phyloP scores from a whole-genome alignment of 1,140 invertebrate genomes.

The Drosophila sechellia region DNA sequence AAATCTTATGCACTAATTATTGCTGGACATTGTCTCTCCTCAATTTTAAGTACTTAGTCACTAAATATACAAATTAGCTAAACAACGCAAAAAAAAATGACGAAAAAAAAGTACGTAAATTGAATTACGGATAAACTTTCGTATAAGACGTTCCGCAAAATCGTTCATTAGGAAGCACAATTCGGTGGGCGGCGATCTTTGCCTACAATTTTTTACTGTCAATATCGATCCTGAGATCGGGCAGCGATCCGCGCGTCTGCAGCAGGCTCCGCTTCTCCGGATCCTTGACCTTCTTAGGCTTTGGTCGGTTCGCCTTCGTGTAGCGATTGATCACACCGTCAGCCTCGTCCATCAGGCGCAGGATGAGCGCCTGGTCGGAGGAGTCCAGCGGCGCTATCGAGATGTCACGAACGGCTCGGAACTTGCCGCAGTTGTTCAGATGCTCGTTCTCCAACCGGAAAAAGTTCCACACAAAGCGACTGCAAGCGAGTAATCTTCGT shows the following conservation, averaged over 20 bases:
- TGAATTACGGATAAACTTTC: conserved; percentile 3
- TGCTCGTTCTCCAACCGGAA: conserved; percentile 99
- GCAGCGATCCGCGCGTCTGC: conserved; percentile 84
- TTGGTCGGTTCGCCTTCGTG: conserved; percentile 85
- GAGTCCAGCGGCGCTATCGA: conserved; percentile 98
- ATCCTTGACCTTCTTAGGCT: conserved; percentile 86
- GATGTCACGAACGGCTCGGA: conserved; percentile 98
- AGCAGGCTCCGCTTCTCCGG: conserved; percentile 86
- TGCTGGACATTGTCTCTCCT: conserved; percentile 41
- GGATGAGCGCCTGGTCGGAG: conserved; percentile 94
- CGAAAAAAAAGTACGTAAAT: conserved; percentile 29
- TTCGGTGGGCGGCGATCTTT: conserved; percentile 3
- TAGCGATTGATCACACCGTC: conserved; percentile 93
- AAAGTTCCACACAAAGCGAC: conserved; percentile 99
- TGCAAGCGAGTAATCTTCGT: conserved; percentile 76
- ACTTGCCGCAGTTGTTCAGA: conserved; percentile 99
- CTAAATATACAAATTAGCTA: conserved; percentile 67
- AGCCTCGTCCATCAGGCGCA: conserved; percentile 98
- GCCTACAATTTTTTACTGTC: conserved; percentile 81
- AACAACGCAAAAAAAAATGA: conserved; percentile 43
- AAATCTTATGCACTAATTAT: conserved; percentile 62
- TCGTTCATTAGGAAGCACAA: conserved; percentile 30
- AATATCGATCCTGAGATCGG: conserved; percentile 85
- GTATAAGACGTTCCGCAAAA: conserved; percentile 24
- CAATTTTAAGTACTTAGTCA: conserved; percentile 68